Evolutionary conservation across 2,888 invertebrate species (phyloP).

Genomic region (Heteromurus nitidus): DNA sequence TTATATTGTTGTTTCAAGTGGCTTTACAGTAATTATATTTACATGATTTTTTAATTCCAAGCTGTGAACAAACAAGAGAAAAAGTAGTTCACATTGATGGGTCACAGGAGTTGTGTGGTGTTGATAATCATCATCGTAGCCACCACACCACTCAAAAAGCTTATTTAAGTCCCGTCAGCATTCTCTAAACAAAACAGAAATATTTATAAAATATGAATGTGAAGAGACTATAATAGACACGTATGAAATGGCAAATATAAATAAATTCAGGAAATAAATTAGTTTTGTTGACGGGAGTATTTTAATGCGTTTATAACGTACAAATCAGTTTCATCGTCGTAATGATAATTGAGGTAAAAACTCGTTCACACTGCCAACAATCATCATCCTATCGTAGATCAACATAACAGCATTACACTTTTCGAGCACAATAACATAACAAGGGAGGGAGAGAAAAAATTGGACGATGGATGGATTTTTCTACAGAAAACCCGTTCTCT

Average conservation of each 20-base stretch:
- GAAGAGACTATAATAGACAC: background rate
- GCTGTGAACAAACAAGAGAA: constrained; percentile 55
- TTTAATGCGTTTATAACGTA: constrained; percentile 46
- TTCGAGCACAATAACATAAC: constrained; percentile 26
- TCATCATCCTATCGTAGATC: constrained; percentile 34
- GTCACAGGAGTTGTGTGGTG: background rate
- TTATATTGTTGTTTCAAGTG: background rate
- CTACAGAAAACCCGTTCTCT: constrained; percentile 36
- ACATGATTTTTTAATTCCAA: constrained; percentile 28
- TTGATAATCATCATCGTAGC: constrained; percentile 19
- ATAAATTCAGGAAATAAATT: constrained; percentile 57
- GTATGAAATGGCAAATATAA: background rate
- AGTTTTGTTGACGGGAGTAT: constrained; percentile 58
- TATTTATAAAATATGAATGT: background rate
- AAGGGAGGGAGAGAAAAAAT: constrained; percentile 1
- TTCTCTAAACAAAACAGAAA: too few relatives aligned
- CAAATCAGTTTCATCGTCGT: constrained; percentile 46
- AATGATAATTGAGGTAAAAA: constrained; percentile 42
- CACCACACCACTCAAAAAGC: constrained; percentile 3
- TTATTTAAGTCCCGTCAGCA: background rate
- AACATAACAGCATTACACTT: constrained; percentile 29
- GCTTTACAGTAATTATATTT: background rate
- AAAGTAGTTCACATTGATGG: constrained; percentile 13
- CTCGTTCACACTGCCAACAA: constrained; percentile 48
- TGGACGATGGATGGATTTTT: constrained; percentile 29